phyloP scores from a whole-genome alignment of 2,888 invertebrate genomes.

The Brenthis ino region DNA sequence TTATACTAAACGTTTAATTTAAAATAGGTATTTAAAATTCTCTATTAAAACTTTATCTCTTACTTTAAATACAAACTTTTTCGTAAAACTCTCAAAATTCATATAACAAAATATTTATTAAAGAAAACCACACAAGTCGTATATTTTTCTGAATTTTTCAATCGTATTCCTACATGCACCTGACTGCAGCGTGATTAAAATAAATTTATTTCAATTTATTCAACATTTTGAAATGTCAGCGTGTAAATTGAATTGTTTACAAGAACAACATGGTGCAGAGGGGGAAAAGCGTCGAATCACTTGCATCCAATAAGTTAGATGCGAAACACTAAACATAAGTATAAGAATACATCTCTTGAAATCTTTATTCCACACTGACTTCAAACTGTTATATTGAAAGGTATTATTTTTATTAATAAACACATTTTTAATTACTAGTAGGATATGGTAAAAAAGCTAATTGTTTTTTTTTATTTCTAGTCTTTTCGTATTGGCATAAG shows the following conservation, averaged over 20 bases:
- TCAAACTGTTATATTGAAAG: no score
- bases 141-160: not conserved
- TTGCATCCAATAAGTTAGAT: slow-evolving; percentile 53
- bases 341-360: not conserved
- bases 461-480: no score
- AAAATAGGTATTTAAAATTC: no score
- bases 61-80: no score
- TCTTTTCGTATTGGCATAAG: no score
- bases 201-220: slow-evolving; percentile 36
- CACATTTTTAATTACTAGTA: no score
- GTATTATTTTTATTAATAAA: no score
- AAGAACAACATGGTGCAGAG: slow-evolving; percentile 43
- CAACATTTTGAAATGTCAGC: slow-evolving; percentile 54
- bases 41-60: no score
- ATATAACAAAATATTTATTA: not conserved
- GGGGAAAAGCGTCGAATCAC: slow-evolving; percentile 62
- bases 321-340: not conserved
- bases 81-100: no score
- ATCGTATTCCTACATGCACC: not conserved
- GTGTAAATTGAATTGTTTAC: slow-evolving; percentile 54
- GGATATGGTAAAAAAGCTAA: no score
- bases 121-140: not conserved
- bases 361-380: not conserved
- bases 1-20: no score
- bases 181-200: not conserved